Base-by-base conservation (phyloP, 1,140 invertebrate species). In the Plectrocnemia conspersa region DNA sequence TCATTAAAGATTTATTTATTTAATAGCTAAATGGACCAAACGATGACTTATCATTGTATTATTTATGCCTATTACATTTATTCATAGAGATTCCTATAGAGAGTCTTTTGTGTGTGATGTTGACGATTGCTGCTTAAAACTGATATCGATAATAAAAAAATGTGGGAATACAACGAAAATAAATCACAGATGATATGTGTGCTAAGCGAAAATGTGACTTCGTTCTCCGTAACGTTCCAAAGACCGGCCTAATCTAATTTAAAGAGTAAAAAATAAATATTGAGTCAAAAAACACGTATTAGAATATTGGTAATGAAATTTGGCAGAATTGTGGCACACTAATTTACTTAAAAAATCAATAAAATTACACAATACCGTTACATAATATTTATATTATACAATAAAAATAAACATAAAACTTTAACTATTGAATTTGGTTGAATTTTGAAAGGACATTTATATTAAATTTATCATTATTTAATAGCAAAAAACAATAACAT, bases 291-390 rank as follows among this genome's bases (percentile, higher is more conserved):
- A 40, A 40, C 16, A 16, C 36, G 36, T 9, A 38, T 41, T 40
- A 16, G 15, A 53, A 64, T 66, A 72, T 67, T 68, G 72, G 70
- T 73, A 73, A 72, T 72, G 70, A 72, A 68, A 71, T 73, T 75
- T 75, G 72, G 73, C 73, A 75, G 72, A 75, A 69, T 73, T 73
- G 73, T 75, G 73, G 73, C 73, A 75, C 73, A 72, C 72, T 71
- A 70, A 46, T 72, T 50, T 22, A n/a, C 42, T 23, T 64, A 68
- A 73, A 71, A 74, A 75, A 72, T 73, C 65, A 69, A 65, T 66
- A 69, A 64, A 69, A n/a, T n/a, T n/a, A n/a, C n/a, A n/a, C n/a
- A n/a, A n/a, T n/a, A n/a, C n/a, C n/a, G n/a, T n/a, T n/a, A 73
- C 72, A 72, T 70, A 73, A 52, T 22, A 41, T 7, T n/a, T 38